phyloP scores from a whole-genome alignment of 2,888 invertebrate genomes.

The Philereme transversata region DNA sequence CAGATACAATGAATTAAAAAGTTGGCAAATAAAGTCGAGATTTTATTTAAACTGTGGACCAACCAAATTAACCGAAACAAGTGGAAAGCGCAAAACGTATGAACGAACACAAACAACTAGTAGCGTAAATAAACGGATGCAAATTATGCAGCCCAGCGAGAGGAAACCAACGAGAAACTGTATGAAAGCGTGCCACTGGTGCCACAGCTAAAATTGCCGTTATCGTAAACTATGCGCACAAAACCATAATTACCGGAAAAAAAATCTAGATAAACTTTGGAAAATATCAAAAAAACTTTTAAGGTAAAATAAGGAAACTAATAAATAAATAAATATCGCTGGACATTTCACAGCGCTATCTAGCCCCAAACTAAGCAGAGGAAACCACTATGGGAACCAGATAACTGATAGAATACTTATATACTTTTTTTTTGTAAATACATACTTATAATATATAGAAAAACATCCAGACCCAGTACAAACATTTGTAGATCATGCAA shows the following conservation, averaged over 20 bases:
- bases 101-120: constrained; percentile 55
- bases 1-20: neutral
- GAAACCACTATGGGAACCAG: too few species aligned
- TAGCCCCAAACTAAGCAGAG: too few species aligned
- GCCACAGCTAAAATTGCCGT: constrained; percentile 20
- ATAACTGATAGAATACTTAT: too few species aligned
- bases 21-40: neutral
- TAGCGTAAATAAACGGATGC: constrained; percentile 71
- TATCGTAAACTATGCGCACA: constrained; percentile 23
- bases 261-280: constrained; percentile 2
- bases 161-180: constrained; percentile 54
- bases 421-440: too few species aligned
- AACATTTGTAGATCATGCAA: too few species aligned
- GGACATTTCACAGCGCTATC: too few species aligned
- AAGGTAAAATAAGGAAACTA: constrained; percentile 14
- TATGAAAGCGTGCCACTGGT: constrained; percentile 49
- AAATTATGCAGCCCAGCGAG: constrained; percentile 60
- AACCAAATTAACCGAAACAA: constrained; percentile 36
- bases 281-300: neutral
- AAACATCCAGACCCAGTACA: too few species aligned
- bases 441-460: too few species aligned
- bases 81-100: constrained; percentile 55
- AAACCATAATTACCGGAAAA: constrained; percentile 11
- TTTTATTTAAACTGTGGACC: constrained; percentile 14
- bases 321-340: too few species aligned